Percentiles rank a stretch among this genome's conserved stretches.
These are phyloP conservation scores for Spialia ferax DNA, from an alignment of 2,888 invertebrate species.

Conservation along the genomic window DNA sequence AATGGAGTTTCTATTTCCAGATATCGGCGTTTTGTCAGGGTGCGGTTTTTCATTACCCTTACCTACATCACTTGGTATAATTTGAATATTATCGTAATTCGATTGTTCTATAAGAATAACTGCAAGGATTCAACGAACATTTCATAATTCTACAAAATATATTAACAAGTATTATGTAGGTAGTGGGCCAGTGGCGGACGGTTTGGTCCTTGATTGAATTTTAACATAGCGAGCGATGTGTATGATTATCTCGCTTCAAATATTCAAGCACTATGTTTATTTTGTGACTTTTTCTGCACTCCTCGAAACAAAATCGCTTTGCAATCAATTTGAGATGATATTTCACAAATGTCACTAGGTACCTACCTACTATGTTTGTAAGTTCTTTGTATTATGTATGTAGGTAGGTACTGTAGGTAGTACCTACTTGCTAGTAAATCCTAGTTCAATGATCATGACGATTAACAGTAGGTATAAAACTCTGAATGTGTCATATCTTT, in stretches of 20 bases:
- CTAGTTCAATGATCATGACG: no score
- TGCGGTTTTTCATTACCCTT: slow-evolving; percentile 72
- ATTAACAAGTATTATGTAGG: slow-evolving; percentile 9
- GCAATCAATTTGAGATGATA: background rate
- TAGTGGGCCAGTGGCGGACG: no score
- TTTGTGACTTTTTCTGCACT: background rate
- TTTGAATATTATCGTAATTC: slow-evolving; percentile 42
- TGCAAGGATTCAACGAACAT: background rate
- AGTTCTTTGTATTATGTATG: background rate
- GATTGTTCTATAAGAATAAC: background rate
- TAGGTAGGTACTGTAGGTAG: no score
- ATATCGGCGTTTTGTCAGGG: slow-evolving; percentile 82
- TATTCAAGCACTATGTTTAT: slow-evolving; percentile 11
- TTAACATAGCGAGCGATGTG: slow-evolving; percentile 21
- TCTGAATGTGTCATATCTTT: no score
- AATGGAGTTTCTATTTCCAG: slow-evolving; percentile 87
- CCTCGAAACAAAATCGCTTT: background rate
- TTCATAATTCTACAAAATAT: slow-evolving; percentile 9
- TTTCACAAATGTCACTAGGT: background rate
- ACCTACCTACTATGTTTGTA: no score
- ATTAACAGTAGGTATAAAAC: no score
- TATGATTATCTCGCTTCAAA: slow-evolving; percentile 8
- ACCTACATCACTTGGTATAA: slow-evolving; percentile 46
- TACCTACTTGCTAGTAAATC: no score
- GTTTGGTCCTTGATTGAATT: slow-evolving; percentile 24